Conservation (phyloP, 1,140 invertebrate species). For the Eriosoma lanigerum region DNA sequence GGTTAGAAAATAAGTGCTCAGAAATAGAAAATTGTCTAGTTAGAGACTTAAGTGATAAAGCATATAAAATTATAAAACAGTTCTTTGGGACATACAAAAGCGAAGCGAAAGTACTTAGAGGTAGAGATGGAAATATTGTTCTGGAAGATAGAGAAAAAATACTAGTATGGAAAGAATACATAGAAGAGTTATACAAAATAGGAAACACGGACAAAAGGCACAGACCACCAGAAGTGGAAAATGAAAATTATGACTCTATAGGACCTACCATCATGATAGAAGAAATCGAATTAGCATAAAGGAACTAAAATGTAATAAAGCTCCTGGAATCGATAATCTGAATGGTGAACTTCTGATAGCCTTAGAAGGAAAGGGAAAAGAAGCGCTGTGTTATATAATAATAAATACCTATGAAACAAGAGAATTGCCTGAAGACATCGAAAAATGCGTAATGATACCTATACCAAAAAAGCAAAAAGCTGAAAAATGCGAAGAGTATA, state of each 20-base stretch:
- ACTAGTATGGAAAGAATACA: no score
- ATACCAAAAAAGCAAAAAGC: background rate
- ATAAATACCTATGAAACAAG: no score
- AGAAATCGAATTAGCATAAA: no score
- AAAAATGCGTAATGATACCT: no score
- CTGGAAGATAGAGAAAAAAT: no score
- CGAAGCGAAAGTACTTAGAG: background rate
- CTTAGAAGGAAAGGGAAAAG: conserved; percentile 2
- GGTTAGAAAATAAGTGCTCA: background rate
- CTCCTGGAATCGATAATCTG: no score
- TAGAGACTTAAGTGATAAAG: conserved; percentile 18
- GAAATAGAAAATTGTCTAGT: background rate
- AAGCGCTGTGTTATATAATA: no score
- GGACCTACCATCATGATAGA: conserved; percentile 35
- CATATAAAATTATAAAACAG: conserved; percentile 22
- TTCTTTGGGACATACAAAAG: conserved; percentile 13
- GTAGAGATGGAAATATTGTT: no score
- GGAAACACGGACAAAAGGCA: conserved; percentile 25
- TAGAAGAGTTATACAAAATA: conserved; percentile 49
- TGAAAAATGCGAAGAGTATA: conserved; percentile 5
- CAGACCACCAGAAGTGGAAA: background rate
- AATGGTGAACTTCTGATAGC: conserved; percentile 54
- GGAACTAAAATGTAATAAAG: no score
- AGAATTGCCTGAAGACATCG: no score
- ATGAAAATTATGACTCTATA: conserved; percentile 22